Conservation (phyloP, 2,113 vertebrate genomes). For the Crotalus tigris region DNA sequence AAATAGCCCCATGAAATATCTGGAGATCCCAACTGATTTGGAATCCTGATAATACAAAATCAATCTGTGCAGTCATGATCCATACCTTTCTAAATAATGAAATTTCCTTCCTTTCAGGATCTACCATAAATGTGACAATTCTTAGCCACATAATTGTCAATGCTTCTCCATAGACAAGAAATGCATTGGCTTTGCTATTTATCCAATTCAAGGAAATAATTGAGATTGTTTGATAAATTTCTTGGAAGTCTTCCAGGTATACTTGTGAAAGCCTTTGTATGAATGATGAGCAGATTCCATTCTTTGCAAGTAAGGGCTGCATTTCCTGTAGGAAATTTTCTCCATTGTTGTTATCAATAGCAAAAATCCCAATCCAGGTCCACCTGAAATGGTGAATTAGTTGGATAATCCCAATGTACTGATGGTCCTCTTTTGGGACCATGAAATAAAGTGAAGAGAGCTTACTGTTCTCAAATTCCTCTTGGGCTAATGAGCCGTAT, state of each 20-base stretch:
- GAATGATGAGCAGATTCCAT: neutral
- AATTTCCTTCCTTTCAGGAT: neutral
- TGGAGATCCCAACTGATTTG: neutral
- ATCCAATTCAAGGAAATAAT: neutral
- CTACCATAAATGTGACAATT: accelerated
- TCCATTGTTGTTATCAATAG: neutral
- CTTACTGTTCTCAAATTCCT: too few species aligned
- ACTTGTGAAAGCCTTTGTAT: neutral
- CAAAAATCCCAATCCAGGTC: slow-evolving; percentile 1
- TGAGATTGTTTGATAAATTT: neutral
- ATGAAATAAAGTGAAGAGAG: neutral
- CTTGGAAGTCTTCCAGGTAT: accelerated
- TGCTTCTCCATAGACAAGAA: neutral
- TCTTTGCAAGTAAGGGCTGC: neutral
- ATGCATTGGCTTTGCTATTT: neutral
- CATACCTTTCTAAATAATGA: neutral
- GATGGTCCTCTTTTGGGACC: neutral
- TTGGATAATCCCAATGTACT: neutral
- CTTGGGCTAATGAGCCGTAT: neutral
- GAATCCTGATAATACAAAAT: neutral
- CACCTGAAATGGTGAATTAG: neutral
- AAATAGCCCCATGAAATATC: neutral
- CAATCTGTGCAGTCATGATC: neutral
- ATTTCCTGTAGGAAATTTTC: neutral
- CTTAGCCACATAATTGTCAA: neutral